Base-by-base conservation (phyloP, 2,888 invertebrate species). In the Agriopis aurantiaria region DNA sequence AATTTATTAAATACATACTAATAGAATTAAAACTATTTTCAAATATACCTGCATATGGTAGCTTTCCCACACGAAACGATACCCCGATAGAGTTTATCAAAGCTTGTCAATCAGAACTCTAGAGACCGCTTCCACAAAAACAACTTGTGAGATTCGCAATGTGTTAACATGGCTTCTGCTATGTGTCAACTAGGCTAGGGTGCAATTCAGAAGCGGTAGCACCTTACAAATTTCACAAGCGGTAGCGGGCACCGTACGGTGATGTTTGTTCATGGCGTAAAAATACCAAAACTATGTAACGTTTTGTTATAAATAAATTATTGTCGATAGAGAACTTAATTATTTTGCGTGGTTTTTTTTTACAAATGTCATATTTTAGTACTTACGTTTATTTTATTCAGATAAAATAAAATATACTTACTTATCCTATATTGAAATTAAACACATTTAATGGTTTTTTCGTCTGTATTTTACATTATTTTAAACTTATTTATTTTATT, bases 151-250 rank as follows among this genome's bases (percentile, higher is more conserved):
- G 70, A 75, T 82, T 80, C 77, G 87, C 84, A 78, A 87, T 77
- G 86, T 86, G 88, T 83, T 85, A 86, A 87, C 84, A 82, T 80
- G 84, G 77, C 75, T 73, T 51, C 53, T 67, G 49, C 77, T 80
- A 87, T 88, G 82, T 79, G 85, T 87, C 86, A 85, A 12, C 73
- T 68, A 11, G 8, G 33, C 1, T 7, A 43, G 55, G 48, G 65
- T 61, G 6, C 5, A 40, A 40, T 46, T 40, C n/a, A 70, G 2
- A 10, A 62, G 56, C 61, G 51, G 52, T 1, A 62, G 74, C 66
- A 69, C 51, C 33, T 33, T 33, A 33, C 23, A 8, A 8, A 12
- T 12, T 11, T 9, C n/a, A 8, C 23, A n/a, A 9, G 55, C 43
- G 49, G 10, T 43, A 48, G n/a, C n/a, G 46, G 12, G 46, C 46